A percentile compares a stretch with the other conserved stretches of the same genome.
Evolutionary conservation across 2,113 vertebrate genomes (phyloP).

Genomic region (Heteronetta atricapilla): DNA sequence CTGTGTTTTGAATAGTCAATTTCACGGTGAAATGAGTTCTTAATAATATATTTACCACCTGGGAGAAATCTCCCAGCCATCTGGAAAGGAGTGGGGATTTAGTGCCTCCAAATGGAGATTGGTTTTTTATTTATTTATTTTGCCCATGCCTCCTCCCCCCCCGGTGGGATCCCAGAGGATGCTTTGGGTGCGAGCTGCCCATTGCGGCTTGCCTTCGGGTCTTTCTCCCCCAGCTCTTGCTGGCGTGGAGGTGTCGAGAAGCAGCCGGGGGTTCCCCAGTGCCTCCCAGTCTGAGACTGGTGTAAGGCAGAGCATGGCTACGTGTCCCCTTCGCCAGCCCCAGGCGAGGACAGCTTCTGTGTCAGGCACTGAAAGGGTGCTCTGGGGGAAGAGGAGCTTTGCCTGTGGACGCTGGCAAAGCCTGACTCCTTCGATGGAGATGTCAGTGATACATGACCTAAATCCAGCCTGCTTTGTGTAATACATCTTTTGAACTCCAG

Average conservation of each 20-base stretch:
- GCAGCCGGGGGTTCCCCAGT: background rate
- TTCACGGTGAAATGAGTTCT: constrained; percentile 89
- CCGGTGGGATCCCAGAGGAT: background rate
- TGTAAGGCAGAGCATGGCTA: background rate
- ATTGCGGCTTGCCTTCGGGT: background rate
- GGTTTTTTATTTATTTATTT: constrained; percentile 76
- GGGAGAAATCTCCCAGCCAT: constrained; percentile 86
- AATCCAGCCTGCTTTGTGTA: constrained; percentile 19
- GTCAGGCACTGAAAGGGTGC: background rate
- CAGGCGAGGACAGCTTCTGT: background rate
- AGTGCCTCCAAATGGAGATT: constrained; percentile 81
- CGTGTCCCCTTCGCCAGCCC: accelerated
- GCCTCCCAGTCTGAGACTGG: background rate
- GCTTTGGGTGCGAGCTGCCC: background rate
- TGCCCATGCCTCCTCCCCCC: constrained; percentile 1
- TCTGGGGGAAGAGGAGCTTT: background rate
- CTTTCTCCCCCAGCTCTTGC: accelerated
- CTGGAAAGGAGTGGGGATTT: constrained; percentile 83
- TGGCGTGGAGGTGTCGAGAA: background rate
- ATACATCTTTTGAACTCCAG: background rate
- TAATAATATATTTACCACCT: constrained; percentile 90
- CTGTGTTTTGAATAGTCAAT: constrained; percentile 88
- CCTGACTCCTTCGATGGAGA: background rate
- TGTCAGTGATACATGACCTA: constrained; percentile 44
- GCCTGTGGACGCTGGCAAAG: background rate